Base-by-base conservation (phyloP, 2,888 invertebrate species). In the Tetanocera ferruginea region DNA sequence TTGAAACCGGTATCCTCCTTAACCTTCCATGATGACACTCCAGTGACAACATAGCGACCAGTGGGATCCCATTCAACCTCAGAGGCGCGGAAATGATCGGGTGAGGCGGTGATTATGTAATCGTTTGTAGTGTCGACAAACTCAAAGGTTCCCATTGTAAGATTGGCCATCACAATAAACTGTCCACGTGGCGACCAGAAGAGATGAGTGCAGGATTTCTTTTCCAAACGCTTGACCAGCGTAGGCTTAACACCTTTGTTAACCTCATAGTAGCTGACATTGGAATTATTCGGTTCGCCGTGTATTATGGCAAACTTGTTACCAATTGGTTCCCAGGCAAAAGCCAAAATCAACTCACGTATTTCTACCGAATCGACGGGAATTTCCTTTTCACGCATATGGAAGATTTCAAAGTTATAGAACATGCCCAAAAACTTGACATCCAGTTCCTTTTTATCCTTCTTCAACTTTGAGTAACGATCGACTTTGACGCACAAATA, bases 51-150 rank as follows among this genome's bases (percentile, higher is more conserved):
- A 87, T 97, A 99, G 80, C 99, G 93, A 1, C 99, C 99, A 3
- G 99, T 99, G 1, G 99, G 99, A 90, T 99, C 99, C 99, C 99
- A 99, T 89, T 98, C 98, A 1, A 99, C 97, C 88, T 98, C 97
- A 0, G 98, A 97, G 5, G 93, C 93, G 86, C 96, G 95, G 90
- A 96, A 98, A 90, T 99, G 98, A 89, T 98, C 98, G 0, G 95
- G 95, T 14, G 95, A 94, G 86, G 96, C 95, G 95, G 98, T 98
- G n/a, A 97, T 93, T 6, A 97, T 94, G 89, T 98, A 98, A 88
- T 99, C 98, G 85, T 96, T 95, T 79, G 94, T 93, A 0, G 98
- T 96, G 87, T 99, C 98, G 67, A 98, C 94, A 88, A 98, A 99
- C 90, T 98, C 98, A 83, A 99, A 91, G 8, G 96, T 95, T 66